These are phyloP conservation scores for Carcharodon carcharias DNA, from an alignment of 2,797 vertebrate species.

Conservation along the genomic window DNA sequence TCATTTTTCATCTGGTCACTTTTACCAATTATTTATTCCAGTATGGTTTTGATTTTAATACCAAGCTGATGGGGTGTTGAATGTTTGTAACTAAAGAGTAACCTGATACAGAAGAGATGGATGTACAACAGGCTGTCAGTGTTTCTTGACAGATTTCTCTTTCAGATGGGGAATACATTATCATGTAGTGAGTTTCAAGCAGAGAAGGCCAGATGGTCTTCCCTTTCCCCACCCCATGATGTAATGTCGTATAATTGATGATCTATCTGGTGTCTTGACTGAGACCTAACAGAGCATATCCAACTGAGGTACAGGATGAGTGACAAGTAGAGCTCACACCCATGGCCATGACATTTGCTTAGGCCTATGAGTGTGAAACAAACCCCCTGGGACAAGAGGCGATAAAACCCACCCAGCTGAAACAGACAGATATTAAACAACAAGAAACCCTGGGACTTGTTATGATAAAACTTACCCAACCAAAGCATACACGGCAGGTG, in stretches of 20 bases:
- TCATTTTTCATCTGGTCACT: not conserved
- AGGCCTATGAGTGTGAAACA: not conserved
- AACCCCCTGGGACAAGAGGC: not conserved
- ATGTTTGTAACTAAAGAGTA: not conserved
- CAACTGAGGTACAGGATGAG: not conserved
- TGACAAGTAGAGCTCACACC: not conserved
- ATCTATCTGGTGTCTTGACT: not conserved
- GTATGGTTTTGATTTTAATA: not conserved
- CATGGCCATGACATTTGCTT: not conserved
- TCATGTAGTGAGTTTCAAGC: not conserved
- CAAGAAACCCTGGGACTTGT: not conserved
- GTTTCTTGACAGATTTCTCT: slow-evolving; percentile 6
- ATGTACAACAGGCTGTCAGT: not conserved
- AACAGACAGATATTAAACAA: not conserved
- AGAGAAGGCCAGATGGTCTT: not conserved
- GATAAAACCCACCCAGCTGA: not conserved
- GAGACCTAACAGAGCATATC: not conserved
- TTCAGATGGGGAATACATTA: not conserved
- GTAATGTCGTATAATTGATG: not conserved
- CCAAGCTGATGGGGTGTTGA: not conserved
- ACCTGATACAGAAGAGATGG: not conserved
- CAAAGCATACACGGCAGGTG: not conserved
- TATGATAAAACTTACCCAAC: not conserved
- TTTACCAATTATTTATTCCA: not conserved
- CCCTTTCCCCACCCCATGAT: not conserved